These are phyloP conservation scores for Papilio elwesi DNA, from an alignment of 2,888 invertebrate species.

Conservation along the genomic window DNA sequence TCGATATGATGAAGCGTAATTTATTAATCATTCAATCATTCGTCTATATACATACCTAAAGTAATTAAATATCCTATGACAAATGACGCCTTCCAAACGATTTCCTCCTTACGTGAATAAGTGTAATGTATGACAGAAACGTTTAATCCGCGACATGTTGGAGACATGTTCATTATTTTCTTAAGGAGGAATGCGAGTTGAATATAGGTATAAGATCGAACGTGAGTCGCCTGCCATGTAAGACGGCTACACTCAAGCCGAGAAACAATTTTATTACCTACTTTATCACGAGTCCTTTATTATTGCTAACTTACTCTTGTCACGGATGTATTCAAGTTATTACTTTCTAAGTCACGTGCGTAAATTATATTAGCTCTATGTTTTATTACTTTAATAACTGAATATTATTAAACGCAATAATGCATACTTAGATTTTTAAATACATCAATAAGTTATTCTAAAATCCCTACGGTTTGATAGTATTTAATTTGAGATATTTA, in stretches of 20 bases:
- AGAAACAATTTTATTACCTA: conserved; percentile 36
- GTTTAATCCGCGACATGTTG: conserved; percentile 26
- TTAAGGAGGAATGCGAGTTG: conserved; percentile 27
- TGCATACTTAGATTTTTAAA: neutral
- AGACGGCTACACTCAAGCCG: conserved; percentile 29
- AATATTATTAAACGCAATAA: neutral
- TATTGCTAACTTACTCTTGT: conserved; percentile 34
- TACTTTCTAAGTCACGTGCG: conserved; percentile 19
- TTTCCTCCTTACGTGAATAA: neutral
- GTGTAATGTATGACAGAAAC: neutral
- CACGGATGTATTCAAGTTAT: conserved; percentile 31
- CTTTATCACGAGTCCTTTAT: conserved; percentile 34
- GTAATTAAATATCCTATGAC: too few relatives aligned
- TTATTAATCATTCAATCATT: too few relatives aligned
- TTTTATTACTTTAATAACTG: conserved; percentile 20
- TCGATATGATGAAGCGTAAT: too few relatives aligned
- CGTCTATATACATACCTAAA: too few relatives aligned
- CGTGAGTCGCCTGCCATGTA: conserved; percentile 29
- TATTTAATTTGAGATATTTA: too few relatives aligned
- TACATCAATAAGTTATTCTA: too few relatives aligned
- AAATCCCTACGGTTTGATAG: too few relatives aligned
- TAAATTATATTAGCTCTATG: neutral
- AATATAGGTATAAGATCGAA: conserved; percentile 25
- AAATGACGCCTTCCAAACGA: neutral
- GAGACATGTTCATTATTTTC: conserved; percentile 28